Percentiles rank a stretch among this genome's conserved stretches.
Evolutionary conservation across 64 coral and sea anemone species (phyloP).

Genomic region (Pachyseris speciosa): DNA sequence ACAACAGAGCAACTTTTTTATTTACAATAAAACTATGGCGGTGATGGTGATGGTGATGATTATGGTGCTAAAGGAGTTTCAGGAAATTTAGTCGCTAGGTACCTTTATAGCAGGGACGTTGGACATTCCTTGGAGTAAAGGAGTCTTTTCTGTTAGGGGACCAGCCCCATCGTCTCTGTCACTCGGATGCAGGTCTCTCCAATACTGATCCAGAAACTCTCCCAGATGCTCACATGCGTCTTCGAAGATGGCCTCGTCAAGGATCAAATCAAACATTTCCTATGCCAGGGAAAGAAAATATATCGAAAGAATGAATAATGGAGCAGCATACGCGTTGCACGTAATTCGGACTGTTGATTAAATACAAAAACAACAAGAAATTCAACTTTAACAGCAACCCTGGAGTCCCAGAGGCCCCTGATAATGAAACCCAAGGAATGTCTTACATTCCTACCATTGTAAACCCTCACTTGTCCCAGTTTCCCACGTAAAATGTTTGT

Average conservation of each 20-base stretch:
- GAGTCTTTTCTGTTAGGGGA: conserved; percentile 27
- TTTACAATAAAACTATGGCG: no score
- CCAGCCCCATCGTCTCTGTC: conserved; percentile 32
- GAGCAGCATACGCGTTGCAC: no score
- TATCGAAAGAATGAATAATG: background rate
- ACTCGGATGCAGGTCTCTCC: conserved; percentile 89
- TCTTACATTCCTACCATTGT: no score
- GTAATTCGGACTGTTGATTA: no score
- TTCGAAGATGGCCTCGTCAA: conserved; percentile 94
- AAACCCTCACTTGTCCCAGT: no score
- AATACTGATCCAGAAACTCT: conserved; percentile 95
- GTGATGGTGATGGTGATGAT: background rate
- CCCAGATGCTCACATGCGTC: conserved; percentile 95
- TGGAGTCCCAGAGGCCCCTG: no score
- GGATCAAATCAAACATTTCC: conserved; percentile 93
- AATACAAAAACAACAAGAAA: no score
- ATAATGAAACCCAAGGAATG: no score
- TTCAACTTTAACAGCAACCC: no score
- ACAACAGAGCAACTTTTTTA: no score
- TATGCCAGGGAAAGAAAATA: background rate
- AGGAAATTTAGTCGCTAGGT: no score
- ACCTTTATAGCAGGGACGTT: conserved; percentile 17
- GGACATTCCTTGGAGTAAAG: conserved; percentile 9
- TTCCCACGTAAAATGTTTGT: no score
- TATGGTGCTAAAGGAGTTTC: background rate